Percentiles rank a stretch among this genome's conserved stretches.
These are phyloP conservation scores for Molorchus minor DNA, from an alignment of 2,888 invertebrate species.

Conservation along the genomic window DNA sequence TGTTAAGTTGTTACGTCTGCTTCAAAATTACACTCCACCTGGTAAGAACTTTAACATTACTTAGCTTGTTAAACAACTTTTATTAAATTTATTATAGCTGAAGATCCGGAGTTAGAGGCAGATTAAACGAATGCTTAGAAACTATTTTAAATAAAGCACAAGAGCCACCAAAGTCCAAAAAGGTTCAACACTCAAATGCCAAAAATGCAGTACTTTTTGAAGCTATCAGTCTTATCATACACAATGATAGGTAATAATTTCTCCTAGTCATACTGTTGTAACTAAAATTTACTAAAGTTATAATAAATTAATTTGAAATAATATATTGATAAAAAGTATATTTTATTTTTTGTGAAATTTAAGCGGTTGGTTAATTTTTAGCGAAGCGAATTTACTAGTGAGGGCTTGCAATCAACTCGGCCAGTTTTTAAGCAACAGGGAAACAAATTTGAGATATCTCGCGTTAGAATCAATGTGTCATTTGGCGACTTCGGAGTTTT, in stretches of 20 bases:
- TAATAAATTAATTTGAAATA: not conserved
- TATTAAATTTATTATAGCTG: constrained; percentile 62
- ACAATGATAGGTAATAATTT: constrained; percentile 82
- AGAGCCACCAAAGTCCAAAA: constrained; percentile 99
- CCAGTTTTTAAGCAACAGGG: constrained; percentile 95
- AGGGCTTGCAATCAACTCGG: constrained; percentile 99
- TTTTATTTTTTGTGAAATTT: too few relatives aligned
- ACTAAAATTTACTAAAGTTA: not conserved
- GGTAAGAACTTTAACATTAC: constrained; percentile 68
- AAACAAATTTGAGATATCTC: constrained; percentile 97
- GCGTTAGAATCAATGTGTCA: constrained; percentile 99
- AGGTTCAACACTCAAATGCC: constrained; percentile 99
- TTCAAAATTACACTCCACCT: constrained; percentile 99
- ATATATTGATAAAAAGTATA: too few relatives aligned
- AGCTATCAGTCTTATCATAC: constrained; percentile 99
- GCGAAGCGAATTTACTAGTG: constrained; percentile 95
- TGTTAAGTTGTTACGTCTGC: constrained; percentile 91
- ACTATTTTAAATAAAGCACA: constrained; percentile 98
- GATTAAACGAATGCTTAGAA: constrained; percentile 97
- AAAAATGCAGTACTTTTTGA: constrained; percentile 99
- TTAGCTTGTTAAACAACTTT: not conserved
- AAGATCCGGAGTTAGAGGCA: constrained; percentile 97
- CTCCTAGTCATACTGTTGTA: not conserved
- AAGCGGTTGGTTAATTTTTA: constrained; percentile 52
- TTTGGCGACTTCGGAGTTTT: constrained; percentile 98